Conservation (phyloP, 2,113 vertebrate species). For the Heterochromis multidens region DNA sequence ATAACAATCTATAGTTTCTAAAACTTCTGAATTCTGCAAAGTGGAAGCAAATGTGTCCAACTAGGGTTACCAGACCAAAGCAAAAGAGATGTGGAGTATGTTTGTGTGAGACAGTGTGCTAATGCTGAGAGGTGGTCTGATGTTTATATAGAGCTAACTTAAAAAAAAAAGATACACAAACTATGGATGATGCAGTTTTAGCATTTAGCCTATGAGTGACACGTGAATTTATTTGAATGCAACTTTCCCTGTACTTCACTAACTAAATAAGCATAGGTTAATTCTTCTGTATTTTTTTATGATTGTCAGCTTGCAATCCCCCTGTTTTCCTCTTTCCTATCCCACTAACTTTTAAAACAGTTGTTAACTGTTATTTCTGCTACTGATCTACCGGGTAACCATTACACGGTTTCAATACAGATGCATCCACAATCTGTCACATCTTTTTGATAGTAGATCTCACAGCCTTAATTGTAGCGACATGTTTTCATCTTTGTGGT, state of each 20-base stretch:
- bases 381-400: no score
- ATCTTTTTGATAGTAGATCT: no score
- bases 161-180: not conserved
- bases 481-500: no score
- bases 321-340: not conserved
- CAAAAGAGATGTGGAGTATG: not conserved
- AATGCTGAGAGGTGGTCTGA: not conserved
- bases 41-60: not conserved
- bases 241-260: not conserved
- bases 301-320: not conserved
- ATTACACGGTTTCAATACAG: no score
- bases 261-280: not conserved
- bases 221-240: not conserved
- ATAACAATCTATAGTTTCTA: not conserved
- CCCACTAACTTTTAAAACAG: not conserved
- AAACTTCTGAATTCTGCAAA: not conserved
- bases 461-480: no score
- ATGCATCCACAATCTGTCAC: no score
- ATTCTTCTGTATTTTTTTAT: rapidly evolving
- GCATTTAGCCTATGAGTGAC: not conserved
- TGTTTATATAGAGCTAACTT: not conserved
- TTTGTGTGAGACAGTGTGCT: not conserved
- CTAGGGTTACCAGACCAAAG: not conserved
- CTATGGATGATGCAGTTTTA: not conserved
- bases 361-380: no score